Percentiles rank a stretch among this genome's conserved stretches.
phyloP scores from a whole-genome alignment of 2,113 vertebrate species.

The Tupaia tana region DNA sequence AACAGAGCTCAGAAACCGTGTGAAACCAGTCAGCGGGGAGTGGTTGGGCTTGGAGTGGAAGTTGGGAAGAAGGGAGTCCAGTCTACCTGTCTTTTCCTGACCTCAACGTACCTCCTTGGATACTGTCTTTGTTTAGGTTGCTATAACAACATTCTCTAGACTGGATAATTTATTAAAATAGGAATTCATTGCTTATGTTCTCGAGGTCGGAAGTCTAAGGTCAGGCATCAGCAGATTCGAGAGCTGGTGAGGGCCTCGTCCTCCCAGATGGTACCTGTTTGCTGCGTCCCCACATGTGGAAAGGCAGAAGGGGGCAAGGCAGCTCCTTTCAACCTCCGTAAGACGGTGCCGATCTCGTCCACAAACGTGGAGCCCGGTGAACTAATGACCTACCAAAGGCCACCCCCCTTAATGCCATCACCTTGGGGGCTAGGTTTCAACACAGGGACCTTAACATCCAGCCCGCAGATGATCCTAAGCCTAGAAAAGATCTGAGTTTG shows the following conservation, averaged over 20 bases:
- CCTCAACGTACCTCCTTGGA: background rate
- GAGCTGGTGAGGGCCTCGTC: background rate
- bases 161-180: background rate
- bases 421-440: too few relatives aligned
- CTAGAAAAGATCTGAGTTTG: background rate
- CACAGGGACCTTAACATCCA: background rate
- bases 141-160: background rate
- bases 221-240: too few relatives aligned
- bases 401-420: too few relatives aligned
- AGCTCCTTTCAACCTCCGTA: background rate
- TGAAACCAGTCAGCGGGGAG: background rate
- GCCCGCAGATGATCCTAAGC: background rate
- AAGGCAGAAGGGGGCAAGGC: background rate
- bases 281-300: background rate
- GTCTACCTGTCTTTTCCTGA: background rate
- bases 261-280: background rate
- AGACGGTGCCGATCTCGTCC: background rate
- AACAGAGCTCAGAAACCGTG: background rate
- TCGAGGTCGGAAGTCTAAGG: background rate
- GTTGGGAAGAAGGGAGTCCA: background rate
- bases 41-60: background rate
- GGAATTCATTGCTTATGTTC: background rate
- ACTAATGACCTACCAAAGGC: background rate
- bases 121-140: background rate
- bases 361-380: background rate